These are phyloP conservation scores for Typhlomys cinereus DNA, from an alignment of 2,113 vertebrate species.

Conservation along the genomic window DNA sequence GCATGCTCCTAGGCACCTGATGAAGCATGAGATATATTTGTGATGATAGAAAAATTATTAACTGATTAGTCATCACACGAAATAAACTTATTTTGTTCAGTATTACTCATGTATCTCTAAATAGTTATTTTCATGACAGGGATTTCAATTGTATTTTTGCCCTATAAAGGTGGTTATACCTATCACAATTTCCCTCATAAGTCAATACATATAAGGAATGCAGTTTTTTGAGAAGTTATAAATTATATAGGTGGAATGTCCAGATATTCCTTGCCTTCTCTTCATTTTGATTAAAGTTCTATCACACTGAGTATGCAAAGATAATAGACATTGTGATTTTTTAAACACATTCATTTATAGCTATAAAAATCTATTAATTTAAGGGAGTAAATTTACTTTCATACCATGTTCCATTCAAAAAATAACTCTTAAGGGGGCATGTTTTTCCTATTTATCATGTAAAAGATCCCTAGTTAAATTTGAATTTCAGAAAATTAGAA, in stretches of 20 bases:
- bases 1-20: no score
- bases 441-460: not conserved
- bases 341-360: not conserved
- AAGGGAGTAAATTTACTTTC: not conserved
- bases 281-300: not conserved
- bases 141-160: not conserved
- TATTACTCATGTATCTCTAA: not conserved
- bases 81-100: not conserved
- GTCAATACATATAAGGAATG: not conserved
- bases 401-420: not conserved
- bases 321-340: not conserved
- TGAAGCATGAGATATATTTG: no score
- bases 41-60: not conserved
- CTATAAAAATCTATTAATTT: not conserved
- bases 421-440: not conserved
- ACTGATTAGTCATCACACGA: not conserved
- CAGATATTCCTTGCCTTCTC: not conserved
- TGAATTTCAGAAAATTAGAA: not conserved
- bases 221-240: not conserved
- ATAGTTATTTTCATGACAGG: not conserved
- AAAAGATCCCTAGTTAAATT: not conserved
- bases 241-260: not conserved
- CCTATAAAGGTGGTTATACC: not conserved
- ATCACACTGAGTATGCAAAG: not conserved
- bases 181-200: not conserved